Conservation (phyloP, 1,140 invertebrate species). For the Sitodiplosis mosellana region DNA sequence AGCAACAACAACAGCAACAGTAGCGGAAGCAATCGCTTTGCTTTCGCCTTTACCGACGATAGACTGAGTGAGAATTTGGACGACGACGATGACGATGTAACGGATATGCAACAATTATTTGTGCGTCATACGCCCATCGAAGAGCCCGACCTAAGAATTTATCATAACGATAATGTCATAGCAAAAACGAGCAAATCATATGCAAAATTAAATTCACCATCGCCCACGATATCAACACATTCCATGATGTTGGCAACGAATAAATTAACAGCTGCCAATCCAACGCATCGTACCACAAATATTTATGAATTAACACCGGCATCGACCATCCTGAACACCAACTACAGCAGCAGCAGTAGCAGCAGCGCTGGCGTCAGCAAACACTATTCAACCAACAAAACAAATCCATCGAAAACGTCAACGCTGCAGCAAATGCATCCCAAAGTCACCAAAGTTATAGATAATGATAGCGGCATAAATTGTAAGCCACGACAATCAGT, state of each 20-base stretch:
- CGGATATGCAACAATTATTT: background rate
- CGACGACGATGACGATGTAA: constrained; percentile 1
- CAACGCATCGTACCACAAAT: constrained; percentile 5
- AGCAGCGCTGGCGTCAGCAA: background rate
- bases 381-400: background rate
- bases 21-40: constrained; percentile 6
- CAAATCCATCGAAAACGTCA: background rate
- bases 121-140: constrained; percentile 2
- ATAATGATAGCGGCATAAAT: background rate
- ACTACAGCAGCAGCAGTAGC: background rate
- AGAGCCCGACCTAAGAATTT: constrained; percentile 3
- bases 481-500: constrained; percentile 6
- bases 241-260: background rate
- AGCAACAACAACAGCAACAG: no score
- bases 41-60: constrained; percentile 13
- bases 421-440: no score
- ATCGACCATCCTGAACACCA: background rate
- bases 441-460: no score
- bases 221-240: background rate
- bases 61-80: constrained; percentile 7
- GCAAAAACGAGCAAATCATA: constrained; percentile 3
- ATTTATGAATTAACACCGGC: background rate
- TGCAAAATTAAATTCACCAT: background rate
- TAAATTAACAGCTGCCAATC: constrained; percentile 8
- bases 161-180: constrained; percentile 2